These are phyloP conservation scores for Condylostylus longicornis DNA, from an alignment of 1,140 invertebrate genomes.

Conservation along the genomic window DNA sequence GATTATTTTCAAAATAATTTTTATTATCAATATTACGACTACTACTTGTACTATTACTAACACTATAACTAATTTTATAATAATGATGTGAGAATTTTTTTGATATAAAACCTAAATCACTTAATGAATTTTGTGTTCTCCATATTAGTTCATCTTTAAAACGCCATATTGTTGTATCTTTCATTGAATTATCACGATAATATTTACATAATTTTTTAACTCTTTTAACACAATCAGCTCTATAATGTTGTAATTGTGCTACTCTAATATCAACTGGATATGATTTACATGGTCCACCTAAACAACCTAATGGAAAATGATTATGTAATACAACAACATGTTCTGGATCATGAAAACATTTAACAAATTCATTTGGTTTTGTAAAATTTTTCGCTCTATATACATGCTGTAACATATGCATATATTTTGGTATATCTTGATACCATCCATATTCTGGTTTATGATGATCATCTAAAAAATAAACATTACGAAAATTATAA, in stretches of 20 bases:
- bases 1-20: too few species aligned
- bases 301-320: conserved; percentile 79
- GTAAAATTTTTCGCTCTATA: conserved; percentile 82
- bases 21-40: too few species aligned
- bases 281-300: conserved; percentile 71
- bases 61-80: too few species aligned
- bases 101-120: conserved; percentile 57
- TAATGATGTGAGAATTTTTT: too few species aligned
- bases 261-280: conserved; percentile 68
- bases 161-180: conserved; percentile 78
- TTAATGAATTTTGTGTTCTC: conserved; percentile 51
- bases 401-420: conserved; percentile 90
- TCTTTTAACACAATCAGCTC: conserved; percentile 79
- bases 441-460: conserved; percentile 66
- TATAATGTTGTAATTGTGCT: conserved; percentile 85
- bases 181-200: conserved; percentile 63
- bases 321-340: conserved; percentile 80
- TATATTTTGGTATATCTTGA: conserved; percentile 69
- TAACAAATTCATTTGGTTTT: conserved; percentile 83
- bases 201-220: conserved; percentile 73
- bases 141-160: conserved; percentile 61
- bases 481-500: conserved; percentile 86
- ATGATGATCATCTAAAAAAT: conserved; percentile 84
- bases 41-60: too few species aligned
- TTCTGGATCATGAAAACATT: conserved; percentile 86